Evolutionary conservation across 2,113 vertebrate genomes (phyloP), one percentile per base, ranked within the genome.

Genomic region (Myiozetetes cayanensis): DNA sequence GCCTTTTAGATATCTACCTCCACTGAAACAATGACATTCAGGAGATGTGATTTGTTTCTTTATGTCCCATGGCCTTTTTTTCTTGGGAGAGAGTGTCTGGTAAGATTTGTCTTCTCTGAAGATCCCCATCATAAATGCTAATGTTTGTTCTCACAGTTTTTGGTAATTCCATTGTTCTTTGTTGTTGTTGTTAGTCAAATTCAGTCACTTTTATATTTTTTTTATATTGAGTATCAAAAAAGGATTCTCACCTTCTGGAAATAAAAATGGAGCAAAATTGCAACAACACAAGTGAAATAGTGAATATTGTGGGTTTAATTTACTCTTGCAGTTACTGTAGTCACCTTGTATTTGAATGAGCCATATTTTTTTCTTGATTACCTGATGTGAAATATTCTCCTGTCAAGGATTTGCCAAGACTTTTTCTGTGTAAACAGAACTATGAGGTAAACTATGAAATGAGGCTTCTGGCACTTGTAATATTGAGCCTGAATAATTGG

Each of bases 401-500:
- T 71, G 22, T 1, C 9, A 22, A 77, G 12, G 10, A 23, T 21
- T 85, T 81, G 10, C 9, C 4, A 35, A 28, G 11, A n/a, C 12
- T n/a, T 56, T 59, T 28, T 37, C 10, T 27, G 1, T n/a, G 21
- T 39, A 52, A 82, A 63, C 13, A 81, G 39, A 58, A 62, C 9
- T 43, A 6, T 15, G 15, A 66, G 58, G 35, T 19, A 10, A 65
- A 47, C 9, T 23, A 8, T n/a, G 17, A 66, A 71, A 62, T 52
- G 2, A 70, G 37, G 20, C 2, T 63, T 61, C 1, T 68, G 46
- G 22, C 5, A 33, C 3, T 73, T 65, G 2, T 31, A 25, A 58
- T 1, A 1, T 37, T 50, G 28, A 33, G 25, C 19, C 7, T 49
- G 56, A 71, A 35, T 0, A 7, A 27, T 15, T 65, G 13, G 4